A percentile compares a stretch with the other conserved stretches of the same genome.
These are phyloP conservation scores for Ataeniobius toweri DNA, from an alignment of 2,797 vertebrate species.

Conservation along the genomic window DNA sequence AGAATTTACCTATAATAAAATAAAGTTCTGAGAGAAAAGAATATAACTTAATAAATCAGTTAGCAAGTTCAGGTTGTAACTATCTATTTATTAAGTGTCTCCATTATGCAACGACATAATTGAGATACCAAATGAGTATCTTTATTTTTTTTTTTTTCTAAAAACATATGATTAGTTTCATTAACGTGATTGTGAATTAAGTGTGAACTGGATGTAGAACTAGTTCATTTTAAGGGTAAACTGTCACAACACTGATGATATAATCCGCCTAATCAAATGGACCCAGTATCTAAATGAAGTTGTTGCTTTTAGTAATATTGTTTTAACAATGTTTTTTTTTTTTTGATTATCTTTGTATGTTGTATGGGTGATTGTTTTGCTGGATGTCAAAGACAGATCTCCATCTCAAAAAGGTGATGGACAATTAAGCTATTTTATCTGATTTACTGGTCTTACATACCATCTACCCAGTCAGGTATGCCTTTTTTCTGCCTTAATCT, in stretches of 20 bases:
- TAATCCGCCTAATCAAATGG: not conserved
- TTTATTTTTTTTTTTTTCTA: not conserved
- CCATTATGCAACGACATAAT: not conserved
- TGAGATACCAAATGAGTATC: not conserved
- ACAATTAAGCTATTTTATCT: too few species aligned
- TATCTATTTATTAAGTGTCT: not conserved
- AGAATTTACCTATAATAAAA: not conserved
- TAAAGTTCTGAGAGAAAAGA: not conserved
- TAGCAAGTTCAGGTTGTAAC: not conserved
- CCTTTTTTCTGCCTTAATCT: not conserved
- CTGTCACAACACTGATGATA: not conserved
- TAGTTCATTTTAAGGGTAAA: not conserved
- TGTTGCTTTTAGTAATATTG: too few species aligned
- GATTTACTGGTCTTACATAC: not conserved
- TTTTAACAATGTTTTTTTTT: too few species aligned
- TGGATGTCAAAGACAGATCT: too few species aligned
- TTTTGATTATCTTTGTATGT: too few species aligned
- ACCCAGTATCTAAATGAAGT: too few species aligned
- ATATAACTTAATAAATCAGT: too few species aligned
- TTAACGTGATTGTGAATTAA: not conserved
- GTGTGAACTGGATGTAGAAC: not conserved
- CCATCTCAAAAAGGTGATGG: too few species aligned
- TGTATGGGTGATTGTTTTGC: too few species aligned
- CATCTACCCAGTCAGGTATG: not conserved
- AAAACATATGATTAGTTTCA: not conserved